Evolutionary conservation across 2,113 vertebrate genomes (phyloP).

Genomic region (Sebastes schlegelii): DNA sequence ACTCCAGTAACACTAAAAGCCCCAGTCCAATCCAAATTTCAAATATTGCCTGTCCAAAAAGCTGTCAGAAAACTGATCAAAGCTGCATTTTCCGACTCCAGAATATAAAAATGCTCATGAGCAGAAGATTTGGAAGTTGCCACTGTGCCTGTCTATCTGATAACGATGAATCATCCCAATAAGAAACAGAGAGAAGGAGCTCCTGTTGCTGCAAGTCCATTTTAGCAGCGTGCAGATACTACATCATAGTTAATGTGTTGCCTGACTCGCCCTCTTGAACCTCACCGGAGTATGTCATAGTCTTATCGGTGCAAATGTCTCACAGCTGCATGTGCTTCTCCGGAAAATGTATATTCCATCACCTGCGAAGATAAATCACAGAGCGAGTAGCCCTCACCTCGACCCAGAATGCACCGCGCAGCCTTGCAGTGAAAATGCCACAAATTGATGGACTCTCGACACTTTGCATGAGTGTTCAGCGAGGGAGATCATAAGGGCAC

Average conservation of each 20-base stretch:
- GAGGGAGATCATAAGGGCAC: slow-evolving; percentile 21
- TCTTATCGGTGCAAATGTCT: slow-evolving; percentile 67
- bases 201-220: slow-evolving; percentile 29
- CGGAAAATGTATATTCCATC: slow-evolving; percentile 73
- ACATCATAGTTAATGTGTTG: slow-evolving; percentile 70
- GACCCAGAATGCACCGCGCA: slow-evolving; percentile 33
- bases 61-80: background rate
- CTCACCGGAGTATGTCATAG: slow-evolving; percentile 70
- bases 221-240: slow-evolving; percentile 54
- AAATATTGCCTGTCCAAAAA: background rate
- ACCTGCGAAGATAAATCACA: slow-evolving; percentile 64
- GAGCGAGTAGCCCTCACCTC: slow-evolving; percentile 3
- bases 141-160: slow-evolving; percentile 21
- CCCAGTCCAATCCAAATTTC: background rate
- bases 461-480: slow-evolving; percentile 6
- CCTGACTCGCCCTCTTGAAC: slow-evolving; percentile 72
- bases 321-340: slow-evolving; percentile 47
- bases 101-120: slow-evolving; percentile 20
- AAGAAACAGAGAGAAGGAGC: slow-evolving; percentile 19
- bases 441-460: slow-evolving; percentile 30
- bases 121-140: slow-evolving; percentile 18
- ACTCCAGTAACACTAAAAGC: background rate
- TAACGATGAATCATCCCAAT: slow-evolving; percentile 49
- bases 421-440: slow-evolving; percentile 2
- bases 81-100: background rate